Percentiles rank a stretch among this genome's conserved stretches.
These are phyloP conservation scores for Meta bourneti DNA, from an alignment of 2,888 invertebrate genomes.

Conservation along the genomic window DNA sequence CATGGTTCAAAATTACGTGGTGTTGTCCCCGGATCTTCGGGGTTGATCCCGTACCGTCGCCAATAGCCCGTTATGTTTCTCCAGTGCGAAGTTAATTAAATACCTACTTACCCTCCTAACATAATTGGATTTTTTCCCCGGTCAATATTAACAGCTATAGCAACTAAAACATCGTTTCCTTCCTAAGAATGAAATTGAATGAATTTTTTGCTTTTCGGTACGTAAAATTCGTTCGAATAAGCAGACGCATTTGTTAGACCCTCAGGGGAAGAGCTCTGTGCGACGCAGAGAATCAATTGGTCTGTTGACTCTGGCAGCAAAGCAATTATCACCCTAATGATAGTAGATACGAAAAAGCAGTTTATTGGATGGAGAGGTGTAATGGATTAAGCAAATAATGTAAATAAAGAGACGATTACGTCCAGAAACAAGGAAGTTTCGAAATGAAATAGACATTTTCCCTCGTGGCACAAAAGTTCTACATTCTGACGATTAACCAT, in stretches of 20 bases:
- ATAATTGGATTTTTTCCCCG: too few species aligned
- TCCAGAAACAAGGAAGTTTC: background rate
- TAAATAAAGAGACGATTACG: background rate
- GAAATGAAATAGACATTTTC: background rate
- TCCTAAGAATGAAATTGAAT: too few species aligned
- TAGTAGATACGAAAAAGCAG: conserved; percentile 33
- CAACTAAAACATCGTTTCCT: too few species aligned
- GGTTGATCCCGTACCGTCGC: too few species aligned
- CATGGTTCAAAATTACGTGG: too few species aligned
- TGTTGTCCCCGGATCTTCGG: too few species aligned
- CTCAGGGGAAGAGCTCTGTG: background rate
- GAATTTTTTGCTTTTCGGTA: background rate
- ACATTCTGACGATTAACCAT: too few species aligned
- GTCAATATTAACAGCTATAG: too few species aligned
- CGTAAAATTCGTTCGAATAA: background rate
- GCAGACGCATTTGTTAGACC: background rate
- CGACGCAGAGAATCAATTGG: background rate
- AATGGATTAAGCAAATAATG: background rate
- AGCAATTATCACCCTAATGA: conserved; percentile 45
- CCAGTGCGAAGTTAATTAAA: too few species aligned
- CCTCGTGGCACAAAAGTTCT: too few species aligned
- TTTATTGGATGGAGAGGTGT: conserved; percentile 3
- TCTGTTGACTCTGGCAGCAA: conserved; percentile 30
- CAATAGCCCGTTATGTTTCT: too few species aligned
- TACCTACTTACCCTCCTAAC: too few species aligned